Evolutionary conservation across 2,888 invertebrate genomes (phyloP).

Genomic region (Heliconius ethilla): DNA sequence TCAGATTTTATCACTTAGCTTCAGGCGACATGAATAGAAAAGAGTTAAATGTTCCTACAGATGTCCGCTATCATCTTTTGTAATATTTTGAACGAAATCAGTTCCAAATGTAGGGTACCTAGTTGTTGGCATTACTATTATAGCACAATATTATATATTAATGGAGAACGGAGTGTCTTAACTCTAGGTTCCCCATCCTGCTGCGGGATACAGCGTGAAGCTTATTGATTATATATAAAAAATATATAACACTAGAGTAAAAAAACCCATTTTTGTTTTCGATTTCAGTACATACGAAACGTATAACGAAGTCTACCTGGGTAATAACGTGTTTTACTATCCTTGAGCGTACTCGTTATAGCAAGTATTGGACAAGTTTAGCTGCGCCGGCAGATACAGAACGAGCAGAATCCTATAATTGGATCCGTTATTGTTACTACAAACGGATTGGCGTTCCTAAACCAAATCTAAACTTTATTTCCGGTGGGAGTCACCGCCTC

Average conservation of each 20-base stretch:
- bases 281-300: not conserved
- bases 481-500: constrained; percentile 64
- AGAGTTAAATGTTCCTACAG: constrained; percentile 48
- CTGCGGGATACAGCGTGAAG: too few species aligned
- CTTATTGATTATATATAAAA: not conserved
- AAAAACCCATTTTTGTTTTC: not conserved
- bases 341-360: constrained; percentile 32
- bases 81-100: constrained; percentile 42
- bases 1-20: constrained; percentile 69
- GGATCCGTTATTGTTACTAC: constrained; percentile 49
- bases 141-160: constrained; percentile 8
- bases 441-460: constrained; percentile 58
- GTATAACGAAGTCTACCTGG: constrained; percentile 19
- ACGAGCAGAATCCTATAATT: constrained; percentile 46
- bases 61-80: constrained; percentile 45
- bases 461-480: constrained; percentile 77
- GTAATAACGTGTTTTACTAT: constrained; percentile 30
- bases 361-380: constrained; percentile 36
- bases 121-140: constrained; percentile 16
- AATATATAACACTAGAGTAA: not conserved
- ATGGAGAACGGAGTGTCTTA: too few species aligned
- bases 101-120: constrained; percentile 28
- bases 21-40: constrained; percentile 64
- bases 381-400: constrained; percentile 37
- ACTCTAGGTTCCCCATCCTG: too few species aligned